Evolutionary conservation across 2,113 vertebrate species (phyloP).

Genomic region (Pyrgilauda ruficollis): DNA sequence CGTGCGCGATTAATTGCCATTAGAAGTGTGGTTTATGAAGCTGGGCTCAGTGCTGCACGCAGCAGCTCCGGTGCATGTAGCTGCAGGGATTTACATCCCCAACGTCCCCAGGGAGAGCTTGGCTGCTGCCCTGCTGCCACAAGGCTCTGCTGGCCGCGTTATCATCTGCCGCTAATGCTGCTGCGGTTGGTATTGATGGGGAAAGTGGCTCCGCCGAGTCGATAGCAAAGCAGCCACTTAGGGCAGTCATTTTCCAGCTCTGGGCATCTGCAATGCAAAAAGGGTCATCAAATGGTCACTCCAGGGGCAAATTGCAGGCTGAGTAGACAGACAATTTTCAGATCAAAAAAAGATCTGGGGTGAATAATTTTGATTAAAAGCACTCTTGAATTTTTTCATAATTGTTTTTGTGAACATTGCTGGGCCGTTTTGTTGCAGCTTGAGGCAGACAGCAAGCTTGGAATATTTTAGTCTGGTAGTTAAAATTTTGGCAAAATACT

Average conservation of each 20-base stretch:
- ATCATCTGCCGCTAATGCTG: not conserved
- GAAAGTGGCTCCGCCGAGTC: not conserved
- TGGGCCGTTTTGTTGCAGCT: not conserved
- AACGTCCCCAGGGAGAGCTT: not conserved
- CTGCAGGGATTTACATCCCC: not conserved
- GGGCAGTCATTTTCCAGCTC: not conserved
- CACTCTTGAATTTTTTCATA: not conserved
- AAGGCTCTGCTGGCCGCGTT: not conserved
- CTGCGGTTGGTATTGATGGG: not conserved
- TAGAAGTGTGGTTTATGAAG: not conserved
- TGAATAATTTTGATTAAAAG: not conserved
- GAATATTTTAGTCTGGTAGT: slow-evolving; percentile 34
- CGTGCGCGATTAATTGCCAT: not conserved
- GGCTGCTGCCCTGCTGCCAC: not conserved
- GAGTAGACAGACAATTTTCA: not conserved
- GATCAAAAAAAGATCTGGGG: not conserved
- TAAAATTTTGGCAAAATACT: slow-evolving; percentile 47
- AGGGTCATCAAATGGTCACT: not conserved
- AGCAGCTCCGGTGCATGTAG: not conserved
- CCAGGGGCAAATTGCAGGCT: not conserved
- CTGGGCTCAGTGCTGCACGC: rapidly evolving
- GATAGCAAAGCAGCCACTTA: not conserved
- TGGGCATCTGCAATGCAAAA: not conserved
- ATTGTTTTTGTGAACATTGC: not conserved
- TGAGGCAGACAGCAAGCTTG: slow-evolving; percentile 5